These are phyloP conservation scores for Chrysodeixis includens DNA, from an alignment of 2,888 invertebrate species.

Conservation along the genomic window DNA sequence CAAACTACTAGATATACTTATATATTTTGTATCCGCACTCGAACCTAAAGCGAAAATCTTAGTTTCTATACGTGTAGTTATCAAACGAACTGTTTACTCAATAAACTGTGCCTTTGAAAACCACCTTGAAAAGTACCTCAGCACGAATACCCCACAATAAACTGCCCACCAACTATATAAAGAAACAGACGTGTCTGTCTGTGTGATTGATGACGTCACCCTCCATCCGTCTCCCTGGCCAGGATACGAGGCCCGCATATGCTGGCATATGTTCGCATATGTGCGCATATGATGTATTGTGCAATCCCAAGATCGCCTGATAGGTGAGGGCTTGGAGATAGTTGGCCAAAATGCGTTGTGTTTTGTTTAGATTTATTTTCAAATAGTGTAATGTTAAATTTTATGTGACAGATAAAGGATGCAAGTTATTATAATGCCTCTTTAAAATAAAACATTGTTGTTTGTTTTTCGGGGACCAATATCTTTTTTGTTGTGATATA, in stretches of 20 bases:
- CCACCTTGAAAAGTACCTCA: not conserved
- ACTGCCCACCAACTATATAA: not conserved
- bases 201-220: not conserved
- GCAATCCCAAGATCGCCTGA: not conserved
- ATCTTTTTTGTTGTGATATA: no score
- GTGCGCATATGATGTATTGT: not conserved
- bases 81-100: not conserved
- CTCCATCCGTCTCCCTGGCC: not conserved
- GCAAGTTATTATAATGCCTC: not conserved
- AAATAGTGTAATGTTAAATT: not conserved
- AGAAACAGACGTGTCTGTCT: not conserved
- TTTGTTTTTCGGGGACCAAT: no score
- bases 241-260: not conserved
- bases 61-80: no score
- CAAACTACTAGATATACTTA: no score
- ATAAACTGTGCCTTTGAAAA: not conserved
- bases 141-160: not conserved
- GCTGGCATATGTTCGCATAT: not conserved
- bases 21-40: no score
- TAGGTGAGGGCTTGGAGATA: not conserved
- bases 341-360: not conserved
- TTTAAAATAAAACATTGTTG: no score
- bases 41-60: no score
- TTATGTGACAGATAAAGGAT: not conserved
- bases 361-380: not conserved